These are phyloP conservation scores for Scaptomyza hsui DNA, from an alignment of 1,140 invertebrate species.

Conservation along the genomic window DNA sequence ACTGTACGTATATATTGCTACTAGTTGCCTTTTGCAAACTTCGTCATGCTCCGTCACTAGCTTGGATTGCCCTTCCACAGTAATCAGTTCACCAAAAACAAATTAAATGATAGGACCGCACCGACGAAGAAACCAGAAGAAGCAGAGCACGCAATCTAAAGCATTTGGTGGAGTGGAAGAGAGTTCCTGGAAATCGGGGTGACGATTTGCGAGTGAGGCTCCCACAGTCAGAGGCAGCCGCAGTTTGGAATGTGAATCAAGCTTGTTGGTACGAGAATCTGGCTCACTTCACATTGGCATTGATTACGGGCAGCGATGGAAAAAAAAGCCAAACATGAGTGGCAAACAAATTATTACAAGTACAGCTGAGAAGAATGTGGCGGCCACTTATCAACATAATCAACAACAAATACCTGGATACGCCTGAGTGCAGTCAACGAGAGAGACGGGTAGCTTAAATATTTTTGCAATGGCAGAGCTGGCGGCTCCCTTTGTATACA, in stretches of 20 bases:
- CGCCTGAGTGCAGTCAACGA: slow-evolving; percentile 65
- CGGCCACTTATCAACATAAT: slow-evolving; percentile 79
- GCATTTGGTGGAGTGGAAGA: neutral
- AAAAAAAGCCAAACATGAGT: slow-evolving; percentile 54
- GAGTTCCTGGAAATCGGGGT: slow-evolving; percentile 68
- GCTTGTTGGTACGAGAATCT: slow-evolving; percentile 16
- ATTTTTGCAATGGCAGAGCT: slow-evolving; percentile 31
- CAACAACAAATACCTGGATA: slow-evolving; percentile 81
- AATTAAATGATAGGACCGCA: slow-evolving; percentile 66
- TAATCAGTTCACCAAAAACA: neutral
- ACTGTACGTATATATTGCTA: too few species aligned
- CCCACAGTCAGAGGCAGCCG: slow-evolving; percentile 62
- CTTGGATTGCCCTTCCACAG: too few species aligned
- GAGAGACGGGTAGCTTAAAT: slow-evolving; percentile 30
- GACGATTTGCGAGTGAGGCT: slow-evolving; percentile 44
- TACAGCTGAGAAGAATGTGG: slow-evolving; percentile 78
- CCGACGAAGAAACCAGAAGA: neutral
- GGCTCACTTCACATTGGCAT: slow-evolving; percentile 59
- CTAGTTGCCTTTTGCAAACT: too few species aligned
- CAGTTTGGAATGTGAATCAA: slow-evolving; percentile 53
- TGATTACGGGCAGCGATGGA: slow-evolving; percentile 61
- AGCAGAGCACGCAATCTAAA: slow-evolving; percentile 47
- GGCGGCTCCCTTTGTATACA: slow-evolving; percentile 53
- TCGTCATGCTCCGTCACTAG: too few species aligned
- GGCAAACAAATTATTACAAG: slow-evolving; percentile 82